Evolutionary conservation across 2,797 vertebrate genomes (phyloP).

Genomic region (Phoxinus dragarum): DNA sequence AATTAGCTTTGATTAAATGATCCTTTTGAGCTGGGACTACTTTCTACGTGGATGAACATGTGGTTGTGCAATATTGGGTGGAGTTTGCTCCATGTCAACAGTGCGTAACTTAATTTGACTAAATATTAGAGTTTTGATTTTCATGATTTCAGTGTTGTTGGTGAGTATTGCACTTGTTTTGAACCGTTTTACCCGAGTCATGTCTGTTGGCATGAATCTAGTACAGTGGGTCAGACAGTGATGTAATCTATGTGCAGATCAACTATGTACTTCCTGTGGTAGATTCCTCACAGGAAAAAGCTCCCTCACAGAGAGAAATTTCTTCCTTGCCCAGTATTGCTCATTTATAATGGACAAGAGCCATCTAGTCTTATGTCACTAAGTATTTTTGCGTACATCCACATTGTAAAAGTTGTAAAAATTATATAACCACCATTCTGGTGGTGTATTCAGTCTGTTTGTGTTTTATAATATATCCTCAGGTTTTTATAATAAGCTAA

Average conservation of each 20-base stretch:
- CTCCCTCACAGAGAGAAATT: neutral
- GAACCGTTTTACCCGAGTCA: neutral
- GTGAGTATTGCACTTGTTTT: neutral
- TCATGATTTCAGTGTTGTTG: neutral
- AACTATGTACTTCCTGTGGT: constrained; percentile 43
- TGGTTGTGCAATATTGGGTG: neutral
- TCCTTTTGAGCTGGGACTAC: neutral
- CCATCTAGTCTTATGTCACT: neutral
- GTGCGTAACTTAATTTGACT: neutral
- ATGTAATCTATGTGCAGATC: constrained; percentile 32
- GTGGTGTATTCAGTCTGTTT: neutral
- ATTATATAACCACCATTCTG: neutral
- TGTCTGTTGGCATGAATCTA: constrained; percentile 4
- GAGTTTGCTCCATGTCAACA: neutral
- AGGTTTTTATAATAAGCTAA: neutral
- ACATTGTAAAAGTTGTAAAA: neutral
- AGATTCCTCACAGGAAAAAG: constrained; percentile 16
- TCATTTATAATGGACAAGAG: neutral
- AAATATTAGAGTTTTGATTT: neutral
- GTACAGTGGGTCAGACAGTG: constrained; percentile 28
- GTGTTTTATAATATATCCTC: neutral
- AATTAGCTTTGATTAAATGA: neutral
- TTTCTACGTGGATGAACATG: neutral
- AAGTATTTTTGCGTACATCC: neutral
- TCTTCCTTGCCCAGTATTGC: neutral